phyloP scores from a whole-genome alignment of 2,113 vertebrate species.

The Hystrix brachyura region DNA sequence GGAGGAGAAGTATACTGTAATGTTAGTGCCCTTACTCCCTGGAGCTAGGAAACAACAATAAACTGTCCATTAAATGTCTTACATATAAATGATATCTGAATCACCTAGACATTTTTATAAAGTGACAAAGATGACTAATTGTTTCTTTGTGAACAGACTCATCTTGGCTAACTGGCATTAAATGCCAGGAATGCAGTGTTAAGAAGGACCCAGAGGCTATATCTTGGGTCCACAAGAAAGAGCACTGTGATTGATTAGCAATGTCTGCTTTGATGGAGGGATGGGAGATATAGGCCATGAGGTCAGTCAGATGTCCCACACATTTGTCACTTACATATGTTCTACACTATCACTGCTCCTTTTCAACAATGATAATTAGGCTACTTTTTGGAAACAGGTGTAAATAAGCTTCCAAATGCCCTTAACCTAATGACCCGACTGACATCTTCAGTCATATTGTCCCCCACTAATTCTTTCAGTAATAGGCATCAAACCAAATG shows the following conservation, averaged over 20 bases:
- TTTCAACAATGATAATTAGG: neutral
- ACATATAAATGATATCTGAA: neutral
- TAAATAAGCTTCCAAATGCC: conserved; percentile 3
- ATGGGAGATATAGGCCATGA: neutral
- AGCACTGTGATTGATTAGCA: neutral
- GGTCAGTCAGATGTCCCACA: neutral
- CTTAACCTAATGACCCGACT: neutral
- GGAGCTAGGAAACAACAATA: conserved; percentile 18
- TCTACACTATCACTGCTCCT: neutral
- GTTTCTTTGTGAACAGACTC: conserved; percentile 33
- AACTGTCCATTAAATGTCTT: conserved; percentile 1
- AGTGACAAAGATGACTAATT: conserved; percentile 40
- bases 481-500: neutral
- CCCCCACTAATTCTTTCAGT: neutral
- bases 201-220: neutral
- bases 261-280: neutral
- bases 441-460: neutral
- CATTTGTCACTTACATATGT: neutral
- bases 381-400: conserved; percentile 41
- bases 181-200: neutral
- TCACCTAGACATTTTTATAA: neutral
- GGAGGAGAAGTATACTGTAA: neutral
- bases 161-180: neutral
- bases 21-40: neutral
- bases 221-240: neutral